Evolutionary conservation across 2,797 vertebrate species (phyloP).

Genomic region (Ctenopoma multispine): DNA sequence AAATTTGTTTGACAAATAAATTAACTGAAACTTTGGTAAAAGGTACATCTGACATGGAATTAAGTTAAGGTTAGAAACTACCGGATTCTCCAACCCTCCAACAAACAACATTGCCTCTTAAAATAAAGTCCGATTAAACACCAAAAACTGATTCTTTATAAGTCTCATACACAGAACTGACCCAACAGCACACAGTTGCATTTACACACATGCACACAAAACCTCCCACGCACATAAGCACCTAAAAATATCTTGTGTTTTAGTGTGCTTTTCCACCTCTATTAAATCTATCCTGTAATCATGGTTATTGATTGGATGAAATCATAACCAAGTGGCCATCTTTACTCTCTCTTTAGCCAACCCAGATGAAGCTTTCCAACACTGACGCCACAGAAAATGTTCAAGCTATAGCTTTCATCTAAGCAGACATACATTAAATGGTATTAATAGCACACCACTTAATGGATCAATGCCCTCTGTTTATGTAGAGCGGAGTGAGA

Average conservation of each 20-base stretch:
- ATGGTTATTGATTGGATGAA: slow-evolving; percentile 82
- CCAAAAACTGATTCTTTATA: not conserved
- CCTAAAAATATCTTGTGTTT: slow-evolving; percentile 15
- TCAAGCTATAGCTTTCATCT: slow-evolving; percentile 89
- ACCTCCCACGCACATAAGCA: not conserved
- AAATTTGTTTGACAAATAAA: no score
- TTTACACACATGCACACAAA: not conserved
- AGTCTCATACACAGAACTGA: no score
- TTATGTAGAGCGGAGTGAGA: slow-evolving; percentile 91
- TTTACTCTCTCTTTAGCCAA: slow-evolving; percentile 82
- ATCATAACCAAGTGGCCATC: slow-evolving; percentile 77
- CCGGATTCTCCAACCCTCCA: slow-evolving; percentile 25
- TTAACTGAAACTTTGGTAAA: no score
- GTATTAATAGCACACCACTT: slow-evolving; percentile 91
- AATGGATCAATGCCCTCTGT: slow-evolving; percentile 94
- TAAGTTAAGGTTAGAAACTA: slow-evolving; percentile 20
- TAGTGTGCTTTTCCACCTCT: slow-evolving; percentile 8
- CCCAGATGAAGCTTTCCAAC: slow-evolving; percentile 82
- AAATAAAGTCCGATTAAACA: slow-evolving; percentile 41
- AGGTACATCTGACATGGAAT: not conserved
- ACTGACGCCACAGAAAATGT: slow-evolving; percentile 71
- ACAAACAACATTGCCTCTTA: slow-evolving; percentile 36
- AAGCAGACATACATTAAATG: slow-evolving; percentile 92
- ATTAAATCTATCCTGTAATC: slow-evolving; percentile 71
- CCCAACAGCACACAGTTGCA: not conserved